Evolutionary conservation across 2,888 invertebrate genomes (phyloP), one percentile per base, ranked within the genome.

Genomic region (Lasioglossum oenotherae): DNA sequence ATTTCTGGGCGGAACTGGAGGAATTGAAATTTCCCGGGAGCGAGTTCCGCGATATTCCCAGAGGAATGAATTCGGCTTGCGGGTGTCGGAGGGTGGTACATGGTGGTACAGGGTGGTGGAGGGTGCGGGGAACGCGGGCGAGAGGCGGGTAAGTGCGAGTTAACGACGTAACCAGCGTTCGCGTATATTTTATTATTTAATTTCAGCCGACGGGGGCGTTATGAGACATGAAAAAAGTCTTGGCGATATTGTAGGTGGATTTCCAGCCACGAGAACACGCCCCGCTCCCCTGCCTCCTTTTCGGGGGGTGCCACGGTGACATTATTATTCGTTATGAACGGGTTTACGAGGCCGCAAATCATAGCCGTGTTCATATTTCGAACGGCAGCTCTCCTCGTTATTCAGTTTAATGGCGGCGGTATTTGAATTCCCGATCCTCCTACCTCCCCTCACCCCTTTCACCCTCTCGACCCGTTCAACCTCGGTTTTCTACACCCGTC

Each of bases 291-390:
- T 60, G 3, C 19, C 46, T 19, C 19, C 73, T 27, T 31, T 31
- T 23, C 64, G 31, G 31, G 64, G 64, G 64, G 64, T 64, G 64
- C 31, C 88, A 90, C 92, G 93, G 94, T 95, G 95, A 95, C 95
- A 95, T 95, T 95, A 95, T 95, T 95, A 95, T 95, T 95, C 95
- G 95, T 95, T 95, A 95, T 94, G 93, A 94, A 94, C 94, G 94
- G 94, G 94, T 95, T 95, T 95, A 95, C 95, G 95, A 95, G 94
- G 94, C 94, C 94, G 94, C 95, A 95, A 95, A 95, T 95, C 95
- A 95, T 94, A 92, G 91, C 93, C 93, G 93, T 95, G 94, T 95
- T 95, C 95, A 95, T 95, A 95, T 95, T 95, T 95, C 94, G 94
- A 95, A 95, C 93, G 92, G 93, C 93, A 92, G 89, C 91, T 93